phyloP scores from a whole-genome alignment of 2,113 vertebrate species.

The Thomomys bottae region DNA sequence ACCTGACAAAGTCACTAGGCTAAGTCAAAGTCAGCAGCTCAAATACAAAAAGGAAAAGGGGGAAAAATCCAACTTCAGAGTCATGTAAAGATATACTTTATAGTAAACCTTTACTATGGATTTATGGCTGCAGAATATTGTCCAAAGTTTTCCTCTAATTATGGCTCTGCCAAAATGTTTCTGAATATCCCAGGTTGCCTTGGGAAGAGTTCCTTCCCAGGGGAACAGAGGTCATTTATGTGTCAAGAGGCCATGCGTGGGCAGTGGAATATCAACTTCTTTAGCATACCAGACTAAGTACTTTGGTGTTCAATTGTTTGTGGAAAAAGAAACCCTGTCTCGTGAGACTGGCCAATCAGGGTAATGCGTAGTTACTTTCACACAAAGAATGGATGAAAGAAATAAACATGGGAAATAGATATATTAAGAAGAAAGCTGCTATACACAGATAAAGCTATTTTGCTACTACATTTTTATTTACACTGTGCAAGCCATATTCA shows the following conservation, averaged over 20 bases:
- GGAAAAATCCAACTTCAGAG: constrained; percentile 53
- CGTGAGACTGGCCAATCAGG: not conserved
- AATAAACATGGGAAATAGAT: constrained; percentile 43
- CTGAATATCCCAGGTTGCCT: not conserved
- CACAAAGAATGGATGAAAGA: constrained; percentile 35
- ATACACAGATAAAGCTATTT: not conserved
- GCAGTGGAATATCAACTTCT: not conserved
- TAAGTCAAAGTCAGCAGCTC: constrained; percentile 66
- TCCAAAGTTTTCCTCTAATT: constrained; percentile 62
- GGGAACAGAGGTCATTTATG: not conserved
- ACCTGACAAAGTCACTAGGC: constrained; percentile 57
- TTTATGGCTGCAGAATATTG: constrained; percentile 53
- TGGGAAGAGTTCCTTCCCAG: not conserved
- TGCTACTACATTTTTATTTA: not conserved
- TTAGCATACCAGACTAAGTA: constrained; percentile 50
- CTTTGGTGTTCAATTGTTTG: not conserved
- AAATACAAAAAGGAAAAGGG: constrained; percentile 21
- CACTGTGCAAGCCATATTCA: not conserved
- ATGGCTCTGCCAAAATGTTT: not conserved
- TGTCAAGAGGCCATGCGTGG: not conserved
- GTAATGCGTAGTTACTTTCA: not conserved
- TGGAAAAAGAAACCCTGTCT: not conserved
- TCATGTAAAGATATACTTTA: constrained; percentile 65
- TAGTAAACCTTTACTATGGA: constrained; percentile 66
- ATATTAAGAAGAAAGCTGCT: not conserved